A percentile compares a stretch with the other conserved stretches of the same genome.
Conservation (phyloP, 23 tunicate species). For the Clavelina lepadiformis region DNA sequence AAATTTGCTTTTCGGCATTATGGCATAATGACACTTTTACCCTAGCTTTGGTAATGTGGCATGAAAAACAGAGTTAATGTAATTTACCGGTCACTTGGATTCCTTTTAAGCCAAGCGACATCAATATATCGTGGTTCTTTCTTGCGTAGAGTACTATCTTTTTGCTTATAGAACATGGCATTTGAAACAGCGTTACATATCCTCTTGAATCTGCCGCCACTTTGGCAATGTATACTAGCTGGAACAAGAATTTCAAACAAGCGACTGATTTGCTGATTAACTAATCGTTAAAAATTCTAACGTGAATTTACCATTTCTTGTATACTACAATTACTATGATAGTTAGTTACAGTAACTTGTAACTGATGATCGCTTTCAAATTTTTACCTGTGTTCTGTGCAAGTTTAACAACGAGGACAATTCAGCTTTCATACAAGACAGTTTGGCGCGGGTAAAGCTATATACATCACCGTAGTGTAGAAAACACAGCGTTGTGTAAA, state of each 20-base stretch:
- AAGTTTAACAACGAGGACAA: conserved; percentile 38
- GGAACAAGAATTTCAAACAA: background rate
- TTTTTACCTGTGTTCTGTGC: conserved; percentile 56
- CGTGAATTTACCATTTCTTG: background rate
- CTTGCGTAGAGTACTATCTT: conserved; percentile 43
- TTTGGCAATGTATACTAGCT: conserved; percentile 75
- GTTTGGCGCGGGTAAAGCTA: conserved; percentile 50
- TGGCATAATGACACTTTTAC: no score
- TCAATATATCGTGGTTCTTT: conserved; percentile 48
- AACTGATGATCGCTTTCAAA: background rate
- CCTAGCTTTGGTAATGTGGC: no score
- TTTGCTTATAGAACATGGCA: conserved; percentile 64
- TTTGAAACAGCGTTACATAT: conserved; percentile 71
- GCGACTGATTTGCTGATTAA: background rate
- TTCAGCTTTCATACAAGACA: conserved; percentile 66
- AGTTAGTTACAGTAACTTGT: background rate
- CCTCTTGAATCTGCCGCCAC: conserved; percentile 55
- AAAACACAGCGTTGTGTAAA: conserved; percentile 82
- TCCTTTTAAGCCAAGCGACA: conserved; percentile 86
- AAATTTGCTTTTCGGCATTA: no score
- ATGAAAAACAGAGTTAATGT: no score
- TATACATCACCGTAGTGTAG: conserved; percentile 80
- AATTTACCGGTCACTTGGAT: conserved; percentile 72
- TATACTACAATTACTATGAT: background rate
- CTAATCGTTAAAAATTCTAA: background rate